Evolutionary conservation across 2,888 invertebrate genomes (phyloP).

Genomic region (Heterodera filipjevi): DNA sequence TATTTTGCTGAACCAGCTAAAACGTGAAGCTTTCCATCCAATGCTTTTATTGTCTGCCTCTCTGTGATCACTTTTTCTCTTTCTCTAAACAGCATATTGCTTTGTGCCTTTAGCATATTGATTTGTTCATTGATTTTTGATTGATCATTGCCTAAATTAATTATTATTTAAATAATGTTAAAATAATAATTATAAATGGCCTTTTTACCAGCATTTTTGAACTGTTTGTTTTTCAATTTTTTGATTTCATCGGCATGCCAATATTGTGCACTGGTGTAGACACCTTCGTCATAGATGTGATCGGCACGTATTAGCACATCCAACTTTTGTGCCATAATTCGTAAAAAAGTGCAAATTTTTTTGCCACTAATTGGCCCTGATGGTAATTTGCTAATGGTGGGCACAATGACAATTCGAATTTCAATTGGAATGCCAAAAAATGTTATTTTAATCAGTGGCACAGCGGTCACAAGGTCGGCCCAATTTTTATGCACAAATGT

Average conservation of each 20-base stretch:
- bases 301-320: not conserved
- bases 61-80: no score
- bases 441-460: not conserved
- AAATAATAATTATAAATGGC: not conserved
- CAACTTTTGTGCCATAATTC: not conserved
- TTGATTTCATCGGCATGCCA: not conserved
- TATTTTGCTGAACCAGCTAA: not conserved
- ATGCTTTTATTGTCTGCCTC: no score
- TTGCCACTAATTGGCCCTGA: not conserved
- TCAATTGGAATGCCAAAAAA: not conserved
- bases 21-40: not conserved
- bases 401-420: not conserved
- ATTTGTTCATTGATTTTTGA: no score
- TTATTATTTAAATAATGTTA: not conserved
- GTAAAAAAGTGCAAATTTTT: not conserved
- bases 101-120: no score
- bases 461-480: not conserved
- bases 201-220: not conserved
- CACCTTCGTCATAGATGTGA: not conserved
- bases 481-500: not conserved
- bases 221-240: not conserved
- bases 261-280: not conserved
- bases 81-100: no score
- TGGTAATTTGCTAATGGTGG: not conserved
- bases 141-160: not conserved